Evolutionary conservation across 2,888 invertebrate species (phyloP).

Genomic region (Cheilosia vernalis): DNA sequence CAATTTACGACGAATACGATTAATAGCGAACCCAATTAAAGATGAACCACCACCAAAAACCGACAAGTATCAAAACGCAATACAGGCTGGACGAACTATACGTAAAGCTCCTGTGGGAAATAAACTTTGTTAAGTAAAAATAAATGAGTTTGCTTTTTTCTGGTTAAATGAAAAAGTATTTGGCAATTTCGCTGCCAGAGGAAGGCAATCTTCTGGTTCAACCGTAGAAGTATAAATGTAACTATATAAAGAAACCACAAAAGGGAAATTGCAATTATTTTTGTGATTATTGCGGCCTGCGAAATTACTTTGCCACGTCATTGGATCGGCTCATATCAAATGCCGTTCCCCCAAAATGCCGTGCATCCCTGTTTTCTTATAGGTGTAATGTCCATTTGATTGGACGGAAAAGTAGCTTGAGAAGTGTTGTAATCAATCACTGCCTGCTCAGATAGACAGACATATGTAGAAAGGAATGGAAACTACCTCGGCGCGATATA

Average conservation of each 20-base stretch:
- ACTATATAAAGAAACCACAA: slow-evolving; percentile 9
- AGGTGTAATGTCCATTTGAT: slow-evolving; percentile 31
- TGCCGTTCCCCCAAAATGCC: neutral
- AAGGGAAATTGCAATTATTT: slow-evolving; percentile 63
- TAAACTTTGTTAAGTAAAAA: slow-evolving; percentile 66
- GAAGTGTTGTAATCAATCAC: slow-evolving; percentile 63
- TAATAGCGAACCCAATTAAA: neutral
- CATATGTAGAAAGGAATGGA: neutral
- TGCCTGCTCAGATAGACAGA: neutral
- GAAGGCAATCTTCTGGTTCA: slow-evolving; percentile 14
- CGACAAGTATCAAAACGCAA: neutral
- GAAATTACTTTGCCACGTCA: slow-evolving; percentile 54
- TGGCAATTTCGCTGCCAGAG: neutral
- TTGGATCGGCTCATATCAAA: slow-evolving; percentile 43
- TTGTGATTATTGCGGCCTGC: slow-evolving; percentile 67
- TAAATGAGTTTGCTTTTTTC: slow-evolving; percentile 52
- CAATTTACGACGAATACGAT: neutral
- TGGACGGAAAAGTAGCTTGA: slow-evolving; percentile 44
- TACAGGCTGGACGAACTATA: slow-evolving; percentile 1
- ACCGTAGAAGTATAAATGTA: neutral
- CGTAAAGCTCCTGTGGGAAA: slow-evolving; percentile 59
- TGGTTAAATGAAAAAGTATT: slow-evolving; percentile 17
- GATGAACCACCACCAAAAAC: slow-evolving; percentile 6
- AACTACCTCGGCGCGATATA: neutral
- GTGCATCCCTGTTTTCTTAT: slow-evolving; percentile 3